Conservation (phyloP, 2,113 vertebrate species). For the Poeciliopsis occidentalis region DNA sequence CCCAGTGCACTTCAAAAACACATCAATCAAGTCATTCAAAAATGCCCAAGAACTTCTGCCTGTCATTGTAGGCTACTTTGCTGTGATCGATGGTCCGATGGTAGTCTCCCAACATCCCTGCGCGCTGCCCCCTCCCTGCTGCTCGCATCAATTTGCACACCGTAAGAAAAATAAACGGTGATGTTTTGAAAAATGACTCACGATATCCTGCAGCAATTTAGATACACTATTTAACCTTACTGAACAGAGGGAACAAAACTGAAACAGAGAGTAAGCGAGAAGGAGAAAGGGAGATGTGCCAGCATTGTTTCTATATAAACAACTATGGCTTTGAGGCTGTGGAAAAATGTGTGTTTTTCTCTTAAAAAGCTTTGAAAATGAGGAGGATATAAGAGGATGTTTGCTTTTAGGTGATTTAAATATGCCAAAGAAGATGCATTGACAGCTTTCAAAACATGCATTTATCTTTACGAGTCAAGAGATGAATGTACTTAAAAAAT, state of each 20-base stretch:
- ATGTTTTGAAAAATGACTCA: constrained; percentile 66
- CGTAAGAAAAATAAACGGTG: constrained; percentile 65
- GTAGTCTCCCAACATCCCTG: constrained; percentile 37
- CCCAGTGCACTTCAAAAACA: constrained; percentile 71
- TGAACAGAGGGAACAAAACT: constrained; percentile 38
- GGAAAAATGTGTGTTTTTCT: constrained; percentile 37
- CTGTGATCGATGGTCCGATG: constrained; percentile 73
- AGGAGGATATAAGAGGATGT: constrained; percentile 49
- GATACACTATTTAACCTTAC: constrained; percentile 65
- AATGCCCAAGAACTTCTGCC: constrained; percentile 73
- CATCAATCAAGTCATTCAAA: constrained; percentile 80
- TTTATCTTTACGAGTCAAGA: not conserved
- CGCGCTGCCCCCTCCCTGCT: constrained; percentile 4
- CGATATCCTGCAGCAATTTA: constrained; percentile 68
- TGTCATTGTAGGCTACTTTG: constrained; percentile 72
- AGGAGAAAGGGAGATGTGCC: constrained; percentile 36
- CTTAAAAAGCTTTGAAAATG: constrained; percentile 54
- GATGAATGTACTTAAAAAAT: not conserved
- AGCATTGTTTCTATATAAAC: constrained; percentile 38
- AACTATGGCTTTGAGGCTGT: constrained; percentile 46
- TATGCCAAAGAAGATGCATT: not conserved
- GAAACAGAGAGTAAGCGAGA: constrained; percentile 40
- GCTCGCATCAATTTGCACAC: constrained; percentile 63
- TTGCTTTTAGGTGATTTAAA: constrained; percentile 60
- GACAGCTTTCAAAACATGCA: not conserved